Evolutionary conservation across 2,888 invertebrate genomes (phyloP).

Genomic region (Chironomus riparius): DNA sequence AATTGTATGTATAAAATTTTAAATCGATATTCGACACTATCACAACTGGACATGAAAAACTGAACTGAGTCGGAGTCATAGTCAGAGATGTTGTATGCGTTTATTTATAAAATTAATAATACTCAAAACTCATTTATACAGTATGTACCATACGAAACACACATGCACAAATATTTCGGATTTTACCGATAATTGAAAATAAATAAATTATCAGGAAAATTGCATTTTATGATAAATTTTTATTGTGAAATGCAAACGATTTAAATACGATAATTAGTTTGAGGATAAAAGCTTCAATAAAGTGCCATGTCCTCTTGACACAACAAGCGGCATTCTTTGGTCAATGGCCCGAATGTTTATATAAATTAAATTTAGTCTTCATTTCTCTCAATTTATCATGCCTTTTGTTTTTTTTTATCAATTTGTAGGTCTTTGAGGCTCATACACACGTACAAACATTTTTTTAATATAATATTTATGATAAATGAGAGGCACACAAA

Average conservation of each 20-base stretch:
- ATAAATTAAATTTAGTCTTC: no score
- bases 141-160: neutral
- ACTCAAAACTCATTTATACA: neutral
- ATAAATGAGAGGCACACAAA: neutral
- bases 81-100: neutral
- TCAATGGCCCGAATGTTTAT: neutral
- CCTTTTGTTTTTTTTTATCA: neutral
- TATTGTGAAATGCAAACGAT: neutral
- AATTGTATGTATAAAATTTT: neutral
- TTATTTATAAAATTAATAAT: neutral
- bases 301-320: neutral
- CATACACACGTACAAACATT: neutral
- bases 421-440: neutral
- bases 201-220: slow-evolving; percentile 10
- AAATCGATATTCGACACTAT: neutral
- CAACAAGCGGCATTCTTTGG: neutral
- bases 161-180: neutral
- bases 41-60: neutral
- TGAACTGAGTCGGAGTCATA: neutral
- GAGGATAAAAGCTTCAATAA: neutral
- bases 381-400: no score
- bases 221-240: slow-evolving; percentile 7
- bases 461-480: neutral
- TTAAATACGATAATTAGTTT: neutral
- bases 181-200: slow-evolving; percentile 9